Conservation (phyloP, 2,113 vertebrate genomes). For the Nyctibius bracteatus region DNA sequence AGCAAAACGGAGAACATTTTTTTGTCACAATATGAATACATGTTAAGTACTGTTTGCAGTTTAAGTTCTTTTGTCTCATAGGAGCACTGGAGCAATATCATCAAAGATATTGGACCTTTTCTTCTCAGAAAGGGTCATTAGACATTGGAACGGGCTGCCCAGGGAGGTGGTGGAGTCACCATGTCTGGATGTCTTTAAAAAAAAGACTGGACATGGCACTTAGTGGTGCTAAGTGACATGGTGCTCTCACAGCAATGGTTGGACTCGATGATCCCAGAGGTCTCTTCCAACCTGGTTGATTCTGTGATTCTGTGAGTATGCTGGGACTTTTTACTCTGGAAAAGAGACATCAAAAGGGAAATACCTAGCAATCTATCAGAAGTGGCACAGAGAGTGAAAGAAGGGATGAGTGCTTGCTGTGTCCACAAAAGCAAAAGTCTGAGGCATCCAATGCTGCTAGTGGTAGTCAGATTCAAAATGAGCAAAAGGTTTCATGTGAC, state of each 20-base stretch:
- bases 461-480: accelerated
- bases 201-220: too few relatives aligned
- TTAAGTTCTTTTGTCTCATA: not conserved
- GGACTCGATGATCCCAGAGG: too few relatives aligned
- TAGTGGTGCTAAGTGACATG: too few relatives aligned
- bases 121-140: too few relatives aligned
- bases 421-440: not conserved
- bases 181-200: too few relatives aligned
- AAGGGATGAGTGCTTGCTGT: not conserved
- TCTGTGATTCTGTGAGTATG: too few relatives aligned
- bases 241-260: too few relatives aligned
- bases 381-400: not conserved
- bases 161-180: too few relatives aligned
- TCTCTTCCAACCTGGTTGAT: too few relatives aligned
- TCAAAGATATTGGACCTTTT: not conserved
- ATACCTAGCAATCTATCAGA: not conserved
- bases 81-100: not conserved
- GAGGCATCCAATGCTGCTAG: not conserved
- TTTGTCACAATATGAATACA: not conserved
- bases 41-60: not conserved
- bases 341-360: not conserved
- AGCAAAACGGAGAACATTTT: not conserved
- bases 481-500: not conserved
- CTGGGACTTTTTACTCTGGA: not conserved
- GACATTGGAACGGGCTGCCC: too few relatives aligned